A percentile compares a stretch with the other conserved stretches of the same genome.
phyloP scores from a whole-genome alignment of 2,113 vertebrate species.

The Epinephelus moara region DNA sequence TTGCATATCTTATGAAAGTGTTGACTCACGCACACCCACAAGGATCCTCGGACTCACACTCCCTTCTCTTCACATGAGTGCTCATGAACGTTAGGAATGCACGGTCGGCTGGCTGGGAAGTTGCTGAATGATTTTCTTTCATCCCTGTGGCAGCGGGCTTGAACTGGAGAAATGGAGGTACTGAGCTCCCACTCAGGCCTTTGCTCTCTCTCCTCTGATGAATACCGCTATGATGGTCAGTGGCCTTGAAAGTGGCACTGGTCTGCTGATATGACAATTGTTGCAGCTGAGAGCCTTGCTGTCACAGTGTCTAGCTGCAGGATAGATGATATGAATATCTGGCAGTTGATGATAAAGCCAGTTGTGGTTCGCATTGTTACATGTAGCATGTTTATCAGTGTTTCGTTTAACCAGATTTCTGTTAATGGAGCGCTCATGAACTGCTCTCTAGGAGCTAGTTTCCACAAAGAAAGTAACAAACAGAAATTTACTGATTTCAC shows the following conservation, averaged over 20 bases:
- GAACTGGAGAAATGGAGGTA: slow-evolving; percentile 6
- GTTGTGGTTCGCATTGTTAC: background rate
- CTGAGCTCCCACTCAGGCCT: slow-evolving; percentile 21
- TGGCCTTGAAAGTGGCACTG: slow-evolving; percentile 44
- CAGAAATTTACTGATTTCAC: background rate
- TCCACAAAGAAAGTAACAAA: background rate
- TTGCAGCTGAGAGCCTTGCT: background rate
- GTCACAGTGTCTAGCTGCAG: background rate
- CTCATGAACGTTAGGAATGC: slow-evolving; percentile 19
- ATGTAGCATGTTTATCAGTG: background rate
- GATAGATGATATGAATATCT: background rate
- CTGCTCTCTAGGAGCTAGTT: background rate
- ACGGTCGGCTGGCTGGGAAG: slow-evolving; percentile 26
- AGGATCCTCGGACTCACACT: slow-evolving; percentile 16
- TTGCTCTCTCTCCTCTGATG: slow-evolving; percentile 12
- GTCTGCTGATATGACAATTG: slow-evolving; percentile 28
- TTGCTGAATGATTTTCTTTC: slow-evolving; percentile 55
- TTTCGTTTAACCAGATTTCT: background rate
- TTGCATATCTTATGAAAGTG: slow-evolving; percentile 36
- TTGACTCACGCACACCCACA: slow-evolving; percentile 44
- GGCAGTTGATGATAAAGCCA: background rate
- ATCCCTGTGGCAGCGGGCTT: slow-evolving; percentile 14
- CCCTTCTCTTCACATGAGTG: slow-evolving; percentile 13
- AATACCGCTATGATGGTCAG: slow-evolving; percentile 16
- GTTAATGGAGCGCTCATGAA: background rate